phyloP scores from a whole-genome alignment of 2,113 vertebrate genomes.

The Hippocampus mohnikei region DNA sequence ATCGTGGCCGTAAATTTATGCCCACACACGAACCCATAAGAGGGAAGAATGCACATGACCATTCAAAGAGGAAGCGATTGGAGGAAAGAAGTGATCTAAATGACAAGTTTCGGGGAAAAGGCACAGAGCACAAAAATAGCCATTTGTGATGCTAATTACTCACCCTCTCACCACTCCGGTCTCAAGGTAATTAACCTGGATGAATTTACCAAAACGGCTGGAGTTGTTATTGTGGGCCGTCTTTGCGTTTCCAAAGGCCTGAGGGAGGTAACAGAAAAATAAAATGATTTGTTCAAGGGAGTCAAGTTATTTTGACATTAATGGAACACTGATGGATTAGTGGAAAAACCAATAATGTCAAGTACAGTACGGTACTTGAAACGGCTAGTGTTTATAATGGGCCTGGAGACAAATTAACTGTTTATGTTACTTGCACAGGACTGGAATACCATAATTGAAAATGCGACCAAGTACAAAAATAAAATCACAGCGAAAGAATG shows the following conservation, averaged over 20 bases:
- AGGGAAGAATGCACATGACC: slow-evolving; percentile 31
- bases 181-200: slow-evolving; percentile 97
- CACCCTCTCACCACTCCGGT: slow-evolving; percentile 93
- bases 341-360: neutral
- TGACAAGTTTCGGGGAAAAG: slow-evolving; percentile 6
- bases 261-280: slow-evolving; percentile 23
- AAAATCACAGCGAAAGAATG: slow-evolving; percentile 5
- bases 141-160: slow-evolving; percentile 55
- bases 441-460: slow-evolving; percentile 22
- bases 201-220: slow-evolving; percentile 98
- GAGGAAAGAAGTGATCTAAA: neutral
- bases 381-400: neutral
- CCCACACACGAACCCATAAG: neutral
- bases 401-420: neutral
- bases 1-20: slow-evolving; percentile 37
- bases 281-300: slow-evolving; percentile 1
- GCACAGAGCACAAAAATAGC: neutral
- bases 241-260: slow-evolving; percentile 97
- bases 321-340: neutral
- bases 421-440: neutral
- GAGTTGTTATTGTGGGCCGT: slow-evolving; percentile 99
- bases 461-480: slow-evolving; percentile 7
- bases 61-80: slow-evolving; percentile 25
- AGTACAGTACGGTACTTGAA: neutral
- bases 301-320: slow-evolving; percentile 3